Evolutionary conservation across 2,888 invertebrate genomes (phyloP).

Genomic region (Rhodophaea formosa): DNA sequence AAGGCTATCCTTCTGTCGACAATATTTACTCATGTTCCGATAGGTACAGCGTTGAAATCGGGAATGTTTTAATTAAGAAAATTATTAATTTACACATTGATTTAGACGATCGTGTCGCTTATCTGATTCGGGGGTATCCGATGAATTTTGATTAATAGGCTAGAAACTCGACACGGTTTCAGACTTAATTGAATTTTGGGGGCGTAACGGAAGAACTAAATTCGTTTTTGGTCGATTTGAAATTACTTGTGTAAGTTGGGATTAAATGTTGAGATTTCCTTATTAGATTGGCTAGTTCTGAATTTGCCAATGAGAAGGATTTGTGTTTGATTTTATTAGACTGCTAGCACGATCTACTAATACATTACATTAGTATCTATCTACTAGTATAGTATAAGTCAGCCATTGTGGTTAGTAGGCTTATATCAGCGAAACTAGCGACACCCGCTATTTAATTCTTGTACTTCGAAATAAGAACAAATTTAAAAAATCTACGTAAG

Average conservation of each 20-base stretch:
- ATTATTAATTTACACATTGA: constrained; percentile 60
- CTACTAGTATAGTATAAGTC: no score
- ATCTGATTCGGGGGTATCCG: constrained; percentile 31
- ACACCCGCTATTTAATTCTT: no score
- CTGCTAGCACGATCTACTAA: no score
- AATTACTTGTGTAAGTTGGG: background rate
- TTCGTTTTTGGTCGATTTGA: constrained; percentile 1
- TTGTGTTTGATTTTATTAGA: background rate
- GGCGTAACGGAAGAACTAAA: constrained; percentile 4
- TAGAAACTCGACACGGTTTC: background rate
- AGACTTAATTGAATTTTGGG: constrained; percentile 5
- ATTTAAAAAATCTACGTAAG: no score
- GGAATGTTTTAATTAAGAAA: constrained; percentile 65
- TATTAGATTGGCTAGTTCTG: background rate
- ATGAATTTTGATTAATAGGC: constrained; percentile 16
- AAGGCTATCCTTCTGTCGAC: background rate
- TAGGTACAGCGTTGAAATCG: constrained; percentile 5
- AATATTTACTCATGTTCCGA: background rate
- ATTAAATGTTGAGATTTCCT: background rate
- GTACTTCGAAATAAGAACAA: no score
- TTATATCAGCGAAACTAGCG: no score
- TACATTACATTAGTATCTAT: no score
- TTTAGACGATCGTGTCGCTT: constrained; percentile 36
- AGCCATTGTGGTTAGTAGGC: no score
- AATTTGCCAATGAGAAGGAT: background rate